A percentile compares a stretch with the other conserved stretches of the same genome.
Conservation (phyloP, 1,140 invertebrate species). For the Laupala kohalensis region DNA sequence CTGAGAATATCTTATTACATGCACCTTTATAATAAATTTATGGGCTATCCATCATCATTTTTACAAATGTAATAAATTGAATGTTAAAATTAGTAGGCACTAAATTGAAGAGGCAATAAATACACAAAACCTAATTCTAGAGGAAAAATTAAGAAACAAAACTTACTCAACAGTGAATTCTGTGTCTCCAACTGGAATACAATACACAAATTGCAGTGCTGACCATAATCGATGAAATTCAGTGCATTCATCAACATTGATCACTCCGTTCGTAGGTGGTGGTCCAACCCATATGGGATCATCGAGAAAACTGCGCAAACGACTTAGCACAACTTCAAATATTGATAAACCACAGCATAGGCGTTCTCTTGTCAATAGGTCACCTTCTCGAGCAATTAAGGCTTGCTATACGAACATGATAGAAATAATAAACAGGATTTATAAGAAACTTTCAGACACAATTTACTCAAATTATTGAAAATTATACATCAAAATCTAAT, state of each 20-base stretch:
- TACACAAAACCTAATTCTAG: not conserved
- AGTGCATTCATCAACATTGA: constrained; percentile 92
- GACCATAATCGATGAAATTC: constrained; percentile 98
- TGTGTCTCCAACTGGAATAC: constrained; percentile 91
- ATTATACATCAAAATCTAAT: not conserved
- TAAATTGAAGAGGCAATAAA: too few species aligned
- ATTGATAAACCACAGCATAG: constrained; percentile 97
- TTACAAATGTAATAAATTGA: too few species aligned
- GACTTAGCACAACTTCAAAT: constrained; percentile 86
- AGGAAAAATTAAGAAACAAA: not conserved
- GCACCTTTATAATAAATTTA: too few species aligned
- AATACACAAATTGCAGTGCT: constrained; percentile 95
- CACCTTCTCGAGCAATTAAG: constrained; percentile 83
- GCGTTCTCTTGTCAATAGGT: constrained; percentile 89
- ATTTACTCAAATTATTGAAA: constrained; percentile 8
- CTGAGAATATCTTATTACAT: too few species aligned
- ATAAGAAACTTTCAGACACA: constrained; percentile 14
- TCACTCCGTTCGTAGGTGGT: constrained; percentile 78
- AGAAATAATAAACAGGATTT: too few species aligned
- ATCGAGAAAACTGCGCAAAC: constrained; percentile 71
- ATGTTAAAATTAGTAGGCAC: too few species aligned
- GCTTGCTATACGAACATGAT: too few species aligned
- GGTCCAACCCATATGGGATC: constrained; percentile 86
- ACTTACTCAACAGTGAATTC: constrained; percentile 94
- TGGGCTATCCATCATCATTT: too few species aligned